phyloP scores from a whole-genome alignment of 2,113 vertebrate species.

The Nanorana parkeri region DNA sequence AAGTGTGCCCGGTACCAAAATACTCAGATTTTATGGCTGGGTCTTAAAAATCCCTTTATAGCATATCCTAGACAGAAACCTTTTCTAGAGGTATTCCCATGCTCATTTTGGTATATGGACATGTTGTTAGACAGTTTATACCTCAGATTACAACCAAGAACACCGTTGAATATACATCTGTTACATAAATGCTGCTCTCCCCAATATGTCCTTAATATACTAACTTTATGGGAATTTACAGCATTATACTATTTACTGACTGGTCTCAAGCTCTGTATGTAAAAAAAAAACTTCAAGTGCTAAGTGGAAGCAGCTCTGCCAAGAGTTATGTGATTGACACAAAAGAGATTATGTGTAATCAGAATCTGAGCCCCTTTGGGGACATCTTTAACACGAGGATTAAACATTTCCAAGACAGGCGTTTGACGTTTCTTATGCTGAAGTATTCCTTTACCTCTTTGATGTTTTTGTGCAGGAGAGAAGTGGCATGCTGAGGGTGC shows the following conservation, averaged over 20 bases:
- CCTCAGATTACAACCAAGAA: neutral
- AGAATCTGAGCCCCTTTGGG: constrained; percentile 55
- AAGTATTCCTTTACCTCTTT: constrained; percentile 55
- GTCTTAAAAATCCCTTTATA: no score
- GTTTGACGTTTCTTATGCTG: constrained; percentile 57
- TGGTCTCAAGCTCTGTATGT: constrained; percentile 4
- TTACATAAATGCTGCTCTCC: neutral
- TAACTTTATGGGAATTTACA: constrained; percentile 9
- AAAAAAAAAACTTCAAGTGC: constrained; percentile 29
- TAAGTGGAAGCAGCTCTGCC: constrained; percentile 11
- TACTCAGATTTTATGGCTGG: no score
- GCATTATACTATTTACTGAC: constrained; percentile 5
- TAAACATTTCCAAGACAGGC: constrained; percentile 58
- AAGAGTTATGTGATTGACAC: constrained; percentile 54
- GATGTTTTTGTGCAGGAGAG: constrained; percentile 54
- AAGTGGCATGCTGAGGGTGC: constrained; percentile 52
- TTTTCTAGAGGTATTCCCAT: no score
- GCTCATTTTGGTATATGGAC: no score
- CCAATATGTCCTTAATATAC: neutral
- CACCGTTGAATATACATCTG: neutral
- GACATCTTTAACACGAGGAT: constrained; percentile 57
- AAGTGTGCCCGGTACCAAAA: no score
- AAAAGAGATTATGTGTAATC: constrained; percentile 59
- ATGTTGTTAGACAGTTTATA: neutral
- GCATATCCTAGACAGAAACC: no score